Conservation (phyloP, 2,888 invertebrate genomes). For the Leucophenga maculata region DNA sequence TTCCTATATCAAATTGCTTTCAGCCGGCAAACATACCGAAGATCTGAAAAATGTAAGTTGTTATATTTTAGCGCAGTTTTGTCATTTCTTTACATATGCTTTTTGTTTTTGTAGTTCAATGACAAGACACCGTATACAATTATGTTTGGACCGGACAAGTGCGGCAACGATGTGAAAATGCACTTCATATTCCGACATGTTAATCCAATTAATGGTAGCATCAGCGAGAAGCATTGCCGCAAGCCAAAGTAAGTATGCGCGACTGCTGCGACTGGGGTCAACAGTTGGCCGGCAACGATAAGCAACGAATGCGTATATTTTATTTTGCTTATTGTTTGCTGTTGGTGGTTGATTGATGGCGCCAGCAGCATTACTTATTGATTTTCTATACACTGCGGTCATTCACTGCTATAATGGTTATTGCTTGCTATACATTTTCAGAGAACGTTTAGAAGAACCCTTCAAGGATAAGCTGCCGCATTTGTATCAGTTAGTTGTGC, state of each 20-base stretch:
- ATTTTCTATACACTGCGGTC: constrained; percentile 26
- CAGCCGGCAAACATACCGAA: constrained; percentile 78
- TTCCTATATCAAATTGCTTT: constrained; percentile 94
- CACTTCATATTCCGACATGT: constrained; percentile 94
- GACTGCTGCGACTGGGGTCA: constrained; percentile 28
- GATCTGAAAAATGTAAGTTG: constrained; percentile 80
- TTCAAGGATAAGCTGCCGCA: constrained; percentile 95
- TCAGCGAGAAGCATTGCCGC: constrained; percentile 96
- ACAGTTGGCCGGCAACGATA: constrained; percentile 13
- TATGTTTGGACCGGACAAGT: constrained; percentile 99
- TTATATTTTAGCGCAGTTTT: too few relatives aligned
- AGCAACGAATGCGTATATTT: neutral
- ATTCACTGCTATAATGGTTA: constrained; percentile 21
- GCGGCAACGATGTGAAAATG: constrained; percentile 95
- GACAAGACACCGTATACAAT: constrained; percentile 98
- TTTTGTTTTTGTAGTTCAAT: constrained; percentile 79
- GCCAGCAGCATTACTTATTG: constrained; percentile 35
- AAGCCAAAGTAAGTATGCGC: constrained; percentile 86
- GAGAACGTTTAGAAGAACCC: constrained; percentile 85
- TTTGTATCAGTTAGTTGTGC: constrained; percentile 84
- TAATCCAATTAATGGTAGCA: constrained; percentile 91
- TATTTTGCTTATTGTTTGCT: too few relatives aligned
- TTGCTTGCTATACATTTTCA: constrained; percentile 49
- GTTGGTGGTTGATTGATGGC: constrained; percentile 28
- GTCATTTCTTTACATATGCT: too few relatives aligned